These are phyloP conservation scores for Drosophila seguyi DNA, from an alignment of 1,140 invertebrate species.

Conservation along the genomic window DNA sequence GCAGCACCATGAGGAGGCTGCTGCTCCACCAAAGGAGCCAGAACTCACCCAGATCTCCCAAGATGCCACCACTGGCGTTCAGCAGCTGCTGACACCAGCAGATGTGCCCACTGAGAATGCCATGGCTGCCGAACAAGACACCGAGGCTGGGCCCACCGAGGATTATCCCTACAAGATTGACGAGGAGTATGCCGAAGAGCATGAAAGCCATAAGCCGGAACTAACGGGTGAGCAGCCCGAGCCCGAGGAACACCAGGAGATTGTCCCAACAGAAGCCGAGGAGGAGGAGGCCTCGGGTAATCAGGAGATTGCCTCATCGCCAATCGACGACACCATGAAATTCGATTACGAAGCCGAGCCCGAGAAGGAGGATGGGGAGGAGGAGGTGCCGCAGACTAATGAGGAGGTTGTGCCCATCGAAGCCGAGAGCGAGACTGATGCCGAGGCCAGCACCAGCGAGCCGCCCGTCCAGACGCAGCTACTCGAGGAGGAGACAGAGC, in stretches of 20 bases:
- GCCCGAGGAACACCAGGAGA: constrained; percentile 15
- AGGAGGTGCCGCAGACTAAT: constrained; percentile 26
- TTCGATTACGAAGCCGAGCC: constrained; percentile 78
- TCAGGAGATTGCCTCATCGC: constrained; percentile 58
- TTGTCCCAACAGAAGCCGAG: constrained; percentile 9
- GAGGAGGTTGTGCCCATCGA: constrained; percentile 55
- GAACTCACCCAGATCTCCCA: constrained; percentile 3
- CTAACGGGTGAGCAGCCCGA: constrained; percentile 8
- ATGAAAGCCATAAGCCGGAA: constrained; percentile 54
- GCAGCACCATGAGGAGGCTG: not conserved
- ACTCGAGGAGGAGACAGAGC: constrained; percentile 25
- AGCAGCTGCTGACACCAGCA: constrained; percentile 66
- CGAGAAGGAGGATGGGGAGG: constrained; percentile 22
- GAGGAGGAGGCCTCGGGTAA: constrained; percentile 54
- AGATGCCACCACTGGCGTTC: constrained; percentile 56
- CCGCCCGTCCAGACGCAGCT: constrained; percentile 35
- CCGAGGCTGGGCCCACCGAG: constrained; percentile 61
- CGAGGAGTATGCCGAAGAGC: constrained; percentile 74
- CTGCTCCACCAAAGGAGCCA: not conserved
- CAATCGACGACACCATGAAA: constrained; percentile 79
- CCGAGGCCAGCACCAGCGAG: constrained; percentile 34
- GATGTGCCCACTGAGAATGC: constrained; percentile 60
- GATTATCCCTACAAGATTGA: constrained; percentile 84
- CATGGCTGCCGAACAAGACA: constrained; percentile 46
- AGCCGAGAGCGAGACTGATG: constrained; percentile 46